Evolutionary conservation across 2,797 vertebrate species (phyloP), one percentile per base, ranked within the genome.

Genomic region (Chaetophractus vellerosus): DNA sequence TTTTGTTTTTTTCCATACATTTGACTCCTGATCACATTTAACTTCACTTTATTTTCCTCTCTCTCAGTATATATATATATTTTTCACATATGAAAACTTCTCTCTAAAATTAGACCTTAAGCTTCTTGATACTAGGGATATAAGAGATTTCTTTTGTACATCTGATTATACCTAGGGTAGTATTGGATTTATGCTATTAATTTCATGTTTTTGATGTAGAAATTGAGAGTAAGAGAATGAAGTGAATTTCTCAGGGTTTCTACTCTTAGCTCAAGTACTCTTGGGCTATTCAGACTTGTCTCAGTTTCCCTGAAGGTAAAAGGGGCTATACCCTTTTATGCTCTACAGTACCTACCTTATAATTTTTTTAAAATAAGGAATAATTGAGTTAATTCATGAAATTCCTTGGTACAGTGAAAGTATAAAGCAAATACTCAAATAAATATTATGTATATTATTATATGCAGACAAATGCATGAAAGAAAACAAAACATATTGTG

Each of bases 71-170:
- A 19, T 19, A 55, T 16, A 52, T 15, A 52, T 15, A 16, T 72
- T 61, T 72, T 61, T 76, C 16, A 31, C 12, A 48, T 72, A 52
- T 61, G 66, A 36, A 94, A 91, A 48, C 2, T 78, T 90, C 36
- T 86, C 24, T 85, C 31, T 95, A 88, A 96, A 96, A 68, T 85
- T 52, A 91, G 41, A 71, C 26, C 74, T 5, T 78, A 91, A 71
- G 16, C 26, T 69, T 81, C 81, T 78, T 81, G 61, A 50, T 72
- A 88, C 63, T 86, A 4, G 14, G 41, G 16, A 74, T 64, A 88
- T 41, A 66, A 59, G 38, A 66, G 57, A 71, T 87, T 92, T 72
- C 48, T 78, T 87, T 93, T 91, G 19, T 76, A 87, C 55, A 87
- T 90, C 36, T 23, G 15, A 41, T 84, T 90, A 72, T 87, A 85